These are phyloP conservation scores for Drosophila nigromelanica DNA, from an alignment of 1,140 invertebrate species.

Conservation along the genomic window DNA sequence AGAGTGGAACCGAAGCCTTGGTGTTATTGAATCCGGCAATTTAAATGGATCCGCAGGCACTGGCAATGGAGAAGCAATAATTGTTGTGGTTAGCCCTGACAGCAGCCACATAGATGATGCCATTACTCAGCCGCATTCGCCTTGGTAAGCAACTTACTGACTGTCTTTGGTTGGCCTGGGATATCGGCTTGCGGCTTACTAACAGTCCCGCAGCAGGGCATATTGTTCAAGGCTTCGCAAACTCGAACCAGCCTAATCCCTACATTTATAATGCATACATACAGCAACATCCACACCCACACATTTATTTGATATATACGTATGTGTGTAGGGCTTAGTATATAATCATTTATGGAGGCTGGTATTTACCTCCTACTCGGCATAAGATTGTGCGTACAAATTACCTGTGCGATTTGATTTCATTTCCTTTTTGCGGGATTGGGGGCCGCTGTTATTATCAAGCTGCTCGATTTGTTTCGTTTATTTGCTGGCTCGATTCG, in stretches of 20 bases:
- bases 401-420: slow-evolving; percentile 79
- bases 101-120: slow-evolving; percentile 36
- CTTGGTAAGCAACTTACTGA: slow-evolving; percentile 24
- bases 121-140: slow-evolving; percentile 67
- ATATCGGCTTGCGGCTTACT: slow-evolving; percentile 33
- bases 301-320: slow-evolving; percentile 12
- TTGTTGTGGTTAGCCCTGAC: slow-evolving; percentile 60
- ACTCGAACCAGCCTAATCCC: slow-evolving; percentile 60
- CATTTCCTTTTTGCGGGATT: slow-evolving; percentile 57
- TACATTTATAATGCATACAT: slow-evolving; percentile 69
- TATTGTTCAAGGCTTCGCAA: slow-evolving; percentile 38
- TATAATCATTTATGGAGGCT: slow-evolving; percentile 11
- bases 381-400: slow-evolving; percentile 61
- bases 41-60: slow-evolving; percentile 63
- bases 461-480: slow-evolving; percentile 38
- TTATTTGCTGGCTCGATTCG: slow-evolving; percentile 38
- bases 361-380: slow-evolving; percentile 1
- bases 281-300: slow-evolving; percentile 2
- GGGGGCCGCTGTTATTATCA: slow-evolving; percentile 22
- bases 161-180: slow-evolving; percentile 21
- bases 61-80: slow-evolving; percentile 68
- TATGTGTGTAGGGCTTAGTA: slow-evolving; percentile 7
- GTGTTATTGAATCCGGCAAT: slow-evolving; percentile 72
- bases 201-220: slow-evolving; percentile 36
- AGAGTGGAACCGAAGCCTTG: slow-evolving; percentile 39